These are phyloP conservation scores for Stichodactyla helianthus DNA, from an alignment of 64 coral and sea anemone genomes.

Conservation along the genomic window DNA sequence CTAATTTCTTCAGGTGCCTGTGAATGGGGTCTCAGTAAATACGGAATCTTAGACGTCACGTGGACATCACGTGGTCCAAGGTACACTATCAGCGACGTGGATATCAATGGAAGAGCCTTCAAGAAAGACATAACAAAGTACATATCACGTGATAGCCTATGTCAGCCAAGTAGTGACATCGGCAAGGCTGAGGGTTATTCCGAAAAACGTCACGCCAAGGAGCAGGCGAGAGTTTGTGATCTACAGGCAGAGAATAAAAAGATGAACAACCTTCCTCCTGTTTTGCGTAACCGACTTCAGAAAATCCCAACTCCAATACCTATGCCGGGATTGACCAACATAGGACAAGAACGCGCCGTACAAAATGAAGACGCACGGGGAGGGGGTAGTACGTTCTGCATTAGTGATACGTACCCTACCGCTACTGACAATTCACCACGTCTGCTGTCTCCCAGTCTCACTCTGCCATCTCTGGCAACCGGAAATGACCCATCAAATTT, in stretches of 20 bases:
- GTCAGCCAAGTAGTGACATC: neutral
- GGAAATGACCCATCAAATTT: neutral
- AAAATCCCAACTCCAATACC: neutral
- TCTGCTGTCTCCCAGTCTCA: neutral
- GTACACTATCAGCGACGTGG: constrained; percentile 4
- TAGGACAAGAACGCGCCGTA: neutral
- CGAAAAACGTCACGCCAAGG: neutral
- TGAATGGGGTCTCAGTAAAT: constrained; percentile 7
- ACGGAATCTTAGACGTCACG: constrained; percentile 26
- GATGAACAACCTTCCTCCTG: neutral
- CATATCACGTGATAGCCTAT: neutral
- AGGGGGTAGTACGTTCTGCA: neutral
- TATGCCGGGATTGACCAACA: neutral
- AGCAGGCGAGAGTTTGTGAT: no score
- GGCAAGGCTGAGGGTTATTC: neutral
- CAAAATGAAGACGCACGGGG: neutral
- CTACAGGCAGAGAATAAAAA: neutral
- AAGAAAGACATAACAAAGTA: neutral
- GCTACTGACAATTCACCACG: neutral
- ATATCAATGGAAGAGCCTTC: neutral
- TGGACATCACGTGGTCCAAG: constrained; percentile 17
- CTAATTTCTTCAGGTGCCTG: neutral
- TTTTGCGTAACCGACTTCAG: neutral
- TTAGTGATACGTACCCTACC: neutral
- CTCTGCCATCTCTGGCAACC: neutral